Base-by-base conservation (phyloP, 2,797 vertebrate genomes). In the Oreochromis grahami region DNA sequence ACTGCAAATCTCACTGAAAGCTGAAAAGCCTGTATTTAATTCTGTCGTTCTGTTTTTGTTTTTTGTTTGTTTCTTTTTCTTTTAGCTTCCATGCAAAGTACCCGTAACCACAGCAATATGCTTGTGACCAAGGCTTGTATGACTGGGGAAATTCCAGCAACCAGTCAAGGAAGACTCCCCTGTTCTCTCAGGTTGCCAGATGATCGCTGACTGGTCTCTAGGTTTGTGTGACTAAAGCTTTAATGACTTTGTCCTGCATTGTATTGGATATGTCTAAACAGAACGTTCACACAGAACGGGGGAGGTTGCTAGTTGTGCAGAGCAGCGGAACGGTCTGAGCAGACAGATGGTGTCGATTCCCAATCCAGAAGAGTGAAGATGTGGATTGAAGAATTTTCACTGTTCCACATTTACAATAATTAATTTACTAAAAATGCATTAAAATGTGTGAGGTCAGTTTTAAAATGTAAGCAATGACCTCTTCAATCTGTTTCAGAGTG, bases 11-110 rank as follows among this genome's bases (percentile, higher is more conserved):
- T n/a, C 12, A 55, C 26, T 5, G 14, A 56, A 56, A 29, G 13
- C 53, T 14, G 52, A 55, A 14, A 26, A 26, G 21, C 24, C 10
- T 52, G n/a, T 12, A 21, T 21, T 21, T 21, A 52, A 52, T 52
- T 56, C 24, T 56, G 4, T 9, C 5, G 14, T 32, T 32, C 3
- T 32, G 26, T 51, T 51, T 50, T 19, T 50, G 43, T 7, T 45
- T 45, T 45, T 48, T 48, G 50, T 51, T 51, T 51, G 2, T n/a
- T 51, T 6, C 0, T 17, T 15, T 32, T 32, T 1, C 0, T 9
- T 56, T 17, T 29, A 50, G 7, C 48, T 50, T 50, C 17, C 7
- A 19, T 58, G 26, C 55, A 58, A 32, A 58, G 5, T 32, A 58
- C 26, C 15, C 1, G 4, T 8, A 14, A 8, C 26, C 14, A 29